phyloP scores from a whole-genome alignment of 2,797 vertebrate species.

The Coranthus polyacanthus region DNA sequence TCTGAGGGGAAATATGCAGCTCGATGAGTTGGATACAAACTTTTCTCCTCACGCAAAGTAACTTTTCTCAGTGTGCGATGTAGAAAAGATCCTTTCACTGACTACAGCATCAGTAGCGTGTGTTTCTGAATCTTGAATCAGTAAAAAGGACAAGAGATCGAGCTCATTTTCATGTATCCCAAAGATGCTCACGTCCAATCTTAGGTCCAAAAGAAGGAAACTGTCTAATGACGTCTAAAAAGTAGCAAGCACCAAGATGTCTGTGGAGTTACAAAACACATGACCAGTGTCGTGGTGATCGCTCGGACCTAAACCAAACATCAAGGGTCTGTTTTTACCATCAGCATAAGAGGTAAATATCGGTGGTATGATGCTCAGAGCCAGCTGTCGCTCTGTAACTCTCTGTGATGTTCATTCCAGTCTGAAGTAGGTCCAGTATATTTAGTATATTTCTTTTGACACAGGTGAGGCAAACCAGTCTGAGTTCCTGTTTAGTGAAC shows the following conservation, averaged over 20 bases:
- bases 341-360: not conserved
- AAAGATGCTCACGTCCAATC: not conserved
- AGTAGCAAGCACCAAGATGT: not conserved
- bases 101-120: too few species aligned
- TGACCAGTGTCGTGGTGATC: too few species aligned
- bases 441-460: constrained; percentile 15
- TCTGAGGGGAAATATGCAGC: not conserved
- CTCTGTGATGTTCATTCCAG: constrained; percentile 37
- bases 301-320: not conserved
- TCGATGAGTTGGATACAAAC: too few species aligned
- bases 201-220: not conserved
- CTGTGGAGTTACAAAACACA: not conserved
- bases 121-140: too few species aligned
- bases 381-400: constrained; percentile 30
- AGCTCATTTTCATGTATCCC: too few species aligned
- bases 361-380: too few species aligned
- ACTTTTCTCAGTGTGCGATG: too few species aligned
- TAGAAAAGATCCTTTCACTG: too few species aligned
- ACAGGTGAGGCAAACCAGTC: constrained; percentile 19
- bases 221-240: too few species aligned
- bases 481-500: constrained; percentile 22
- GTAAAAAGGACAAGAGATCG: too few species aligned
- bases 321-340: not conserved
- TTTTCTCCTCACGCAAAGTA: too few species aligned
- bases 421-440: constrained; percentile 26